Conservation (phyloP, 2,113 vertebrate genomes). For the Pitta sordida region DNA sequence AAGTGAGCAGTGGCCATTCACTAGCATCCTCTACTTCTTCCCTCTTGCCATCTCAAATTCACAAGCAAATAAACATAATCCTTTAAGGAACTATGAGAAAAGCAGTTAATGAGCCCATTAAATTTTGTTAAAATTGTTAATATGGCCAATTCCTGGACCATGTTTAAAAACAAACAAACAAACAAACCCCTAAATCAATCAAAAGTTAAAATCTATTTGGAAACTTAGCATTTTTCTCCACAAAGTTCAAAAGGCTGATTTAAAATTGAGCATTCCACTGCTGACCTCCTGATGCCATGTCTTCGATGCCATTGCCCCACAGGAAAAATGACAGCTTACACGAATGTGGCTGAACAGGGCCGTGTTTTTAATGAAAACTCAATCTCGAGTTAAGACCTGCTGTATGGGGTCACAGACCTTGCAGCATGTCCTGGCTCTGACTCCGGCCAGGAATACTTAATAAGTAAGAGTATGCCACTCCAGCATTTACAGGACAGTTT, state of each 20-base stretch:
- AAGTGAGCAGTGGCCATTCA: background rate
- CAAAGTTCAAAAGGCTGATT: background rate
- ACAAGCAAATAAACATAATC: background rate
- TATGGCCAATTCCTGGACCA: background rate
- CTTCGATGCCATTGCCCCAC: rapidly evolving
- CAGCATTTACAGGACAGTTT: rapidly evolving
- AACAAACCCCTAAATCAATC: background rate
- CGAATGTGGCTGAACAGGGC: background rate
- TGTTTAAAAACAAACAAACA: background rate
- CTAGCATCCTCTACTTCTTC: background rate
- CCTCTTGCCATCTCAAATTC: background rate
- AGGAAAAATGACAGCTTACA: background rate
- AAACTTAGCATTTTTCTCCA: background rate
- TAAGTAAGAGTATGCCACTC: background rate
- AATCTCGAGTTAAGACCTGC: background rate
- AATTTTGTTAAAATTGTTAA: background rate
- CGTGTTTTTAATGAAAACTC: background rate
- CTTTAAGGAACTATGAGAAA: background rate
- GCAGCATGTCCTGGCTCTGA: rapidly evolving
- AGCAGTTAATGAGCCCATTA: background rate
- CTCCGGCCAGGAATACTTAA: background rate
- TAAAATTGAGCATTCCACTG: background rate
- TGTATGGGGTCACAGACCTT: rapidly evolving
- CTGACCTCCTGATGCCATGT: background rate
- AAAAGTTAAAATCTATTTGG: background rate